phyloP scores from a whole-genome alignment of 2,113 vertebrate genomes.

The Gorilla gorilla region DNA sequence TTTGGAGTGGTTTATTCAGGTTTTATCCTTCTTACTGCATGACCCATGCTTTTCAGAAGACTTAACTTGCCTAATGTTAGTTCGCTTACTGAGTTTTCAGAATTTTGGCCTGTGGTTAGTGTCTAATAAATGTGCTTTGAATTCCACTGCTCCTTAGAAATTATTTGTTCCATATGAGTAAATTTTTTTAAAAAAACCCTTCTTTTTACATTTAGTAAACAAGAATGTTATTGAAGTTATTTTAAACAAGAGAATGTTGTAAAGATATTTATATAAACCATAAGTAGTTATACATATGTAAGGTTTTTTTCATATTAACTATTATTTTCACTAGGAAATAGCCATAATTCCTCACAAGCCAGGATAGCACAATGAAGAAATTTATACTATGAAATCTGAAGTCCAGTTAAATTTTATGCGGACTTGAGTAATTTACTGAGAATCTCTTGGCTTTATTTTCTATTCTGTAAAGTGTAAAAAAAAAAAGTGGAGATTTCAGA shows the following conservation, averaged over 20 bases:
- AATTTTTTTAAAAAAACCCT: background rate
- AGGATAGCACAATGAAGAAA: background rate
- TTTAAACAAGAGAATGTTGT: background rate
- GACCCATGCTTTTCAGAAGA: background rate
- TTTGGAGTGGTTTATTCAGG: background rate
- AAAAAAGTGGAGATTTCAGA: background rate
- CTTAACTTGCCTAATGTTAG: background rate
- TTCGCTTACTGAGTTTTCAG: background rate
- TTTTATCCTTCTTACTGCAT: background rate
- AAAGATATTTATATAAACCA: background rate
- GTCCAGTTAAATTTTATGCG: background rate
- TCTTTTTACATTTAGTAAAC: background rate
- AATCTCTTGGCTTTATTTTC: background rate
- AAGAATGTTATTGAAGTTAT: background rate
- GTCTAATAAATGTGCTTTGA: background rate
- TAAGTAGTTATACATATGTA: background rate
- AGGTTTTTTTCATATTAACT: background rate
- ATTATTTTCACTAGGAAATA: background rate
- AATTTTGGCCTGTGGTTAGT: background rate
- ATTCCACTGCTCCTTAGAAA: background rate
- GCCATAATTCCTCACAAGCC: background rate
- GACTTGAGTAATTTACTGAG: background rate
- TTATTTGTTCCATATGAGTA: background rate
- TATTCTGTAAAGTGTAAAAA: background rate
- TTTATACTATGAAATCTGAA: background rate